Conservation (phyloP, 1,140 invertebrate species). For the Micrasema longulum region DNA sequence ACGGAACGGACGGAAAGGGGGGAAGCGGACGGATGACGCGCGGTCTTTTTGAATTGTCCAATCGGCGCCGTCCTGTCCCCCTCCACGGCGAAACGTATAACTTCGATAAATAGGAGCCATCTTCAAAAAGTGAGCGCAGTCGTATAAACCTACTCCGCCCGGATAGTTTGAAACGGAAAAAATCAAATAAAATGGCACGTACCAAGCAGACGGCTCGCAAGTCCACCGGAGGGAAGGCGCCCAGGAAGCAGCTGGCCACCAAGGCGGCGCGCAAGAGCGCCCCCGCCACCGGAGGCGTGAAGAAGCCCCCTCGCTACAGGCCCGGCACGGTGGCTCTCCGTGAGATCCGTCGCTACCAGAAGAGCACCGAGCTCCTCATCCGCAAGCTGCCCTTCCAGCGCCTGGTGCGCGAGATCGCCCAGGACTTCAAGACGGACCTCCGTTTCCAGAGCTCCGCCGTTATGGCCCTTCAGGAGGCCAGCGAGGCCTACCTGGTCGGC, state of each 20-base stretch:
- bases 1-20: no score
- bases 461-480: constrained; percentile 77
- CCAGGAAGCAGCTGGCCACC: constrained; percentile 80
- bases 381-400: constrained; percentile 88
- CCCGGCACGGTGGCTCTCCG: constrained; percentile 87
- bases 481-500: constrained; percentile 91
- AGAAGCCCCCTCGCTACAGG: constrained; percentile 82
- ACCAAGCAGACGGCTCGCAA: constrained; percentile 91
- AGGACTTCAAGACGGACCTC: constrained; percentile 84
- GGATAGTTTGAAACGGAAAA: no score
- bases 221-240: constrained; percentile 83
- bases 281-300: constrained; percentile 86
- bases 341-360: constrained; percentile 85
- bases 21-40: no score
- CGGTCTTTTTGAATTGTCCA: no score
- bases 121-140: background rate
- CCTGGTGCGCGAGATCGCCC: constrained; percentile 87
- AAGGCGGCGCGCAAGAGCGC: constrained; percentile 85
- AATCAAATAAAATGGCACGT: constrained; percentile 72
- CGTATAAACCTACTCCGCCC: background rate
- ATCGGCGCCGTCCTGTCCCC: no score
- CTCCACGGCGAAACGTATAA: background rate
- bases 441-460: constrained; percentile 74
- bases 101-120: background rate
- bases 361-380: constrained; percentile 84